A percentile compares a stretch with the other conserved stretches of the same genome.
Evolutionary conservation across 2,113 vertebrate species (phyloP).

Genomic region (Raphicerus campestris): DNA sequence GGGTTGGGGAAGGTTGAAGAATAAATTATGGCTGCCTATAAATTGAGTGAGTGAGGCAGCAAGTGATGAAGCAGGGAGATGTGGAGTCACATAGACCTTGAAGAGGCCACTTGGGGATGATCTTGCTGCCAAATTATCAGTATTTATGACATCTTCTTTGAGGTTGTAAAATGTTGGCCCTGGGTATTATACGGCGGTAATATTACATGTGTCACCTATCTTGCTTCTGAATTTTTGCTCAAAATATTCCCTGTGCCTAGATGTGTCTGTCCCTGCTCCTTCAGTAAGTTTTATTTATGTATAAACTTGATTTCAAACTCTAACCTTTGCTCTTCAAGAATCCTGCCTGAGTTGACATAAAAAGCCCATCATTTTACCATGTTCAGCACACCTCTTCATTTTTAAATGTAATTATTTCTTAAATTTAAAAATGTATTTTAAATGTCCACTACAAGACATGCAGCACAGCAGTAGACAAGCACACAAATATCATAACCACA

Average conservation of each 20-base stretch:
- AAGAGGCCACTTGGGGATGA: conserved; percentile 41
- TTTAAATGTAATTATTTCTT: not conserved
- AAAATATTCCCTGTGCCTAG: not conserved
- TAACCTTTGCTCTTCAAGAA: not conserved
- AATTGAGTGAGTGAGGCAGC: conserved; percentile 23
- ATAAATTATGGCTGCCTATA: conserved; percentile 25
- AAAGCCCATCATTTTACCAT: not conserved
- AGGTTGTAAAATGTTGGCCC: conserved; percentile 20
- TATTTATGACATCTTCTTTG: conserved; percentile 45
- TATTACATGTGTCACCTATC: conserved; percentile 19
- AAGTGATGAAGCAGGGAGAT: not conserved
- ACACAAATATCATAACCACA: not conserved
- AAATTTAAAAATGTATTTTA: not conserved
- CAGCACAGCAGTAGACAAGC: not conserved
- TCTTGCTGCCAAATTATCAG: conserved; percentile 21
- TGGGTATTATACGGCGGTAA: not conserved
- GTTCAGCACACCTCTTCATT: not conserved
- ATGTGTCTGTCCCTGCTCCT: not conserved
- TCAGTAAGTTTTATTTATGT: not conserved
- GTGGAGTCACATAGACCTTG: conserved; percentile 17
- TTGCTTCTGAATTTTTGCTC: not conserved
- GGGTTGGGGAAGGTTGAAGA: not conserved
- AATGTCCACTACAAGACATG: not conserved
- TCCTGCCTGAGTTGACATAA: not conserved
- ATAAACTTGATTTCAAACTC: not conserved